Percentiles rank a stretch among this genome's conserved stretches.
Conservation (phyloP, 2,113 vertebrate genomes). For the Sebastes fasciatus region DNA sequence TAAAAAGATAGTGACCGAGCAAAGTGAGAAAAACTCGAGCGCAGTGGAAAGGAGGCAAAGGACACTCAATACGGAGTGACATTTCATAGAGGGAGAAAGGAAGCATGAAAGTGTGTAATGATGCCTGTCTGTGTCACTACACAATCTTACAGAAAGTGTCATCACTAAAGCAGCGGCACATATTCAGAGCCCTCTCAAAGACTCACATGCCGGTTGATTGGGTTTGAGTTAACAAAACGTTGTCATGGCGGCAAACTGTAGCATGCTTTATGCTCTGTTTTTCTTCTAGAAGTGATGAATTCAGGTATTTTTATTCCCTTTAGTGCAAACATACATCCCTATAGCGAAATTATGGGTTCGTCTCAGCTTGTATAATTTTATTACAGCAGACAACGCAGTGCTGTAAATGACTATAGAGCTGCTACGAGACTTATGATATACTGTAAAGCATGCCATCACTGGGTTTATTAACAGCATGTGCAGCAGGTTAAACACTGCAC, state of each 20-base stretch:
- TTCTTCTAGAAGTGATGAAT: neutral
- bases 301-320: neutral
- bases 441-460: neutral
- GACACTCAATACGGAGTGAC: constrained; percentile 62
- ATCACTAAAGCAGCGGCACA: constrained; percentile 10
- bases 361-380: neutral
- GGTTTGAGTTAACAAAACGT: neutral
- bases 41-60: constrained; percentile 25
- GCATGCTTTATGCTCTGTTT: neutral
- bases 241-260: neutral
- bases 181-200: constrained; percentile 17
- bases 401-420: constrained; percentile 17
- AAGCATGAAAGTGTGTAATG: constrained; percentile 71
- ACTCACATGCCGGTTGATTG: neutral
- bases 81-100: constrained; percentile 56
- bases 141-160: constrained; percentile 45
- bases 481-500: neutral
- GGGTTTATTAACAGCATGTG: neutral
- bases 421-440: neutral
- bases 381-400: neutral
- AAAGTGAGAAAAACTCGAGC: constrained; percentile 24
- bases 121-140: constrained; percentile 54
- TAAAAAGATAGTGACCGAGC: constrained; percentile 48
- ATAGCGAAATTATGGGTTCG: neutral
- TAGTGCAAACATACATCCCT: neutral